Base-by-base conservation (phyloP, 2,113 vertebrate species). In the Antigone vipio region DNA sequence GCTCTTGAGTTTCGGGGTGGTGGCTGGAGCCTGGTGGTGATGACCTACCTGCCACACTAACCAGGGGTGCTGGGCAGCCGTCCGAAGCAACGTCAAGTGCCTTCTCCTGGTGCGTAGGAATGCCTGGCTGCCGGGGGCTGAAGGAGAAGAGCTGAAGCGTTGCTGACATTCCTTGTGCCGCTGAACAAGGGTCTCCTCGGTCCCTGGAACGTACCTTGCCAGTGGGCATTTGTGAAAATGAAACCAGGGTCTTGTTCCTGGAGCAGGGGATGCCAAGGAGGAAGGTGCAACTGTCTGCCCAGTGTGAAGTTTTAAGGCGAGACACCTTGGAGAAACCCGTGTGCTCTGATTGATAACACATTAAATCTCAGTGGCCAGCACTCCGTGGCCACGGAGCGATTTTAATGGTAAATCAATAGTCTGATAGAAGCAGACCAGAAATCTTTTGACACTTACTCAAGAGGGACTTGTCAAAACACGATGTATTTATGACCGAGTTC, bases 391-490 rank as follows among this genome's bases (percentile, higher is more conserved):
- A 21, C 2, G 4, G 35, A 42, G 64, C 6, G 0, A 45, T 83
- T 69, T 58, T 62, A 63, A 71, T 63, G 74, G 69, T 42, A 93
- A 95, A 88, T 93, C 95, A 77, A n/a, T 45, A 66, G 91, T 55
- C 77, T 64, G 76, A 62, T 74, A 55, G 87, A 92, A 95, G 75
- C 86, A 85, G 62, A 77, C 71, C 85, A 87, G 87, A 85, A 90
- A 93, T 92, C 95, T 91, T 94, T 44, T 88, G 96, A 96, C 92
- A 52, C 58, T 50, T 64, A 78, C 73, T 95, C 96, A 85, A 93
- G 94, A 91, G 97, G 95, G 96, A 97, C 90, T 85, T 97, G 97
- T 97, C 98, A 95, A 95, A 97, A 95, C 96, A 89, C 85, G 64
- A 95, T 95, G 93, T 94, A 88, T 98, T 97, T 96, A 85, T 96